Evolutionary conservation across 2,797 vertebrate species (phyloP).

Genomic region (Brachyalestes nurse): DNA sequence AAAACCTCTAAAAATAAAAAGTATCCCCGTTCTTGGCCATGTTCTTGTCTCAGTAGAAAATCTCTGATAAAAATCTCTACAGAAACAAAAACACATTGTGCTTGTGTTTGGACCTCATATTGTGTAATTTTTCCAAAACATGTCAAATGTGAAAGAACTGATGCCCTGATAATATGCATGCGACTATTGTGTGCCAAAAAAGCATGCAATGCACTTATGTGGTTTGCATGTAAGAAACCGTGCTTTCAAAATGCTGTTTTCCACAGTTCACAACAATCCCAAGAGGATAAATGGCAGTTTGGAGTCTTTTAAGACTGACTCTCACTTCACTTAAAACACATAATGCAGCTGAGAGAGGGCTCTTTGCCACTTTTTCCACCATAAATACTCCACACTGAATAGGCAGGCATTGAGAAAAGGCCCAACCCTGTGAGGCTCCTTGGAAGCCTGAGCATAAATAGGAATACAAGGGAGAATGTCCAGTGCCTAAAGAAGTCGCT

Average conservation of each 20-base stretch:
- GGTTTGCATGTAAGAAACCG: background rate
- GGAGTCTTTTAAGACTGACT: slow-evolving; percentile 30
- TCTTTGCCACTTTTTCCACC: slow-evolving; percentile 50
- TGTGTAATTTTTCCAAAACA: background rate
- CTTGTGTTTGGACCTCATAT: background rate
- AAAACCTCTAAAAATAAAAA: background rate
- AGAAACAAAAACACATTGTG: background rate
- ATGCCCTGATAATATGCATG: background rate
- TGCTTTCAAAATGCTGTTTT: slow-evolving; percentile 9
- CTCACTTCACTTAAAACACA: slow-evolving; percentile 44
- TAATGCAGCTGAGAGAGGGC: slow-evolving; percentile 40
- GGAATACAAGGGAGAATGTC: slow-evolving; percentile 21
- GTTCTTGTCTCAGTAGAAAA: background rate
- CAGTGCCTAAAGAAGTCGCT: slow-evolving; percentile 34
- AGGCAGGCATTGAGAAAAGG: slow-evolving; percentile 46
- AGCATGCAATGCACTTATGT: background rate
- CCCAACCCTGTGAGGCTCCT: slow-evolving; percentile 26
- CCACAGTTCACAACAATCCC: background rate
- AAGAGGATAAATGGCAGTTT: slow-evolving; percentile 19
- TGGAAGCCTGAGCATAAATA: slow-evolving; percentile 39
- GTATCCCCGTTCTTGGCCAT: background rate
- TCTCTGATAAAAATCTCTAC: background rate
- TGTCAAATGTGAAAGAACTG: background rate
- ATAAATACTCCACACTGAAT: slow-evolving; percentile 56
- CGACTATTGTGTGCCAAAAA: background rate